Evolutionary conservation across 92 coral and sea anemone species (phyloP).

Genomic region (Scolanthus callimorphus): DNA sequence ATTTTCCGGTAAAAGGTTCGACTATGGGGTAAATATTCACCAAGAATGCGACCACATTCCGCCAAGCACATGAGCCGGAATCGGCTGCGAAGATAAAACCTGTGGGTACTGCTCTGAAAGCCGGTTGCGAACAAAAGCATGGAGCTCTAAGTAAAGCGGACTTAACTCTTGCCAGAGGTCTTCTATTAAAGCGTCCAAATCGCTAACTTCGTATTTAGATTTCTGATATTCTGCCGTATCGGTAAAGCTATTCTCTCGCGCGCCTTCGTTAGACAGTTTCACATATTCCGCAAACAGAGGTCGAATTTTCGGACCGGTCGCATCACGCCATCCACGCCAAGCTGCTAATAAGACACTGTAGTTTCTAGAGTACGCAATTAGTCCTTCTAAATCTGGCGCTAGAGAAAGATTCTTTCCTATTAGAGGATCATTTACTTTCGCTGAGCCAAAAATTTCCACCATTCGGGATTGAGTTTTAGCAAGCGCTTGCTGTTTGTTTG

Average conservation of each 20-base stretch:
- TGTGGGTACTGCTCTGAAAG: constrained; percentile 52
- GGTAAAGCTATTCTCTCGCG: constrained; percentile 46
- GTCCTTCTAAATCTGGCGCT: constrained; percentile 46
- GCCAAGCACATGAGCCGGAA: constrained; percentile 89
- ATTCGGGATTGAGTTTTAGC: constrained; percentile 34
- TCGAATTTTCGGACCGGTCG: constrained; percentile 71
- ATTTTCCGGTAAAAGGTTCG: constrained; percentile 54
- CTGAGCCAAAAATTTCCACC: constrained; percentile 62
- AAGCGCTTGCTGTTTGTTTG: constrained; percentile 27
- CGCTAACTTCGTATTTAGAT: constrained; percentile 48
- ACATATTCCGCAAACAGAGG: constrained; percentile 59
- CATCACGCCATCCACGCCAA: constrained; percentile 88
- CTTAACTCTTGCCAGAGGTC: constrained; percentile 54
- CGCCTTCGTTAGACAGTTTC: constrained; percentile 72
- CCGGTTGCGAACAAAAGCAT: constrained; percentile 81
- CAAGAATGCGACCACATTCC: constrained; percentile 97
- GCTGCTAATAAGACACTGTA: constrained; percentile 37
- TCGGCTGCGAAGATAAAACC: constrained; percentile 46
- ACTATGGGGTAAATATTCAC: constrained; percentile 70
- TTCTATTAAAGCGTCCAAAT: constrained; percentile 51
- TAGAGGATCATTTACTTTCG: constrained; percentile 32
- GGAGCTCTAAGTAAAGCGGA: constrained; percentile 82
- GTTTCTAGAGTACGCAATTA: constrained; percentile 54
- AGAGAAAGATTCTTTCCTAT: constrained; percentile 50
- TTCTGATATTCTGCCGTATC: constrained; percentile 78